Evolutionary conservation across 2,888 invertebrate species (phyloP), one percentile per base, ranked within the genome.

Genomic region (Agrotis puta): DNA sequence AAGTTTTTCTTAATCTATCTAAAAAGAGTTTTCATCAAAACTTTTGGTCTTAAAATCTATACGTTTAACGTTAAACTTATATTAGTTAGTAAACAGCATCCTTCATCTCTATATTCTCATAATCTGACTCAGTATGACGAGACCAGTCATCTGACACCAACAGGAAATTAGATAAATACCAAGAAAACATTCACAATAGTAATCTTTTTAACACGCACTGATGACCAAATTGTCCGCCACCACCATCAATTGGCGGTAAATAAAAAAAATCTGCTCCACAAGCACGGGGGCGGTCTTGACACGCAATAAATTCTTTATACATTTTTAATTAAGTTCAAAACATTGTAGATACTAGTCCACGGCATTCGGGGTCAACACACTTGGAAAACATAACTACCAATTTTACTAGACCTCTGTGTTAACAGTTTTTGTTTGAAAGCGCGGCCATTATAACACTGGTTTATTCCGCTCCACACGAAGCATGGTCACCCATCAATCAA

Each of bases 401-500:
- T 87, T 74, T 86, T 87, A 68, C 68, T 67, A 89, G 94, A 91
- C 83, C 94, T 85, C 77, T 82, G 20, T 9, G 45, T 56, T 45
- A 24, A 22, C 27, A 70, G 54, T 67, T 45, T 54, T 69, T 70
- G 70, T 78, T 83, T 66, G 68, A 74, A 73, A 76, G 57, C 56
- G n/a, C 63, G 82, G 84, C 65, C 83, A 74, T 81, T 69, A 61
- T 71, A 89, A 88, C 45, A 73, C 56, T 89, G 90, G 94, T 71
- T 88, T 20, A 0, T 80, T 87, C 85, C 86, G 85, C 85, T 88
- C 88, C 88, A 87, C 89, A 88, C 92, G 88, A 93, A 90, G 92
- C 94, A 92, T 94, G 94, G 94, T 94, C 94, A 95, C 95, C 95
- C 94, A 96, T 96, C 95, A 95, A 96, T 96, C 96, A 96, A 95